These are phyloP conservation scores for Sinocyclocheilus rhinocerous DNA, from an alignment of 2,113 vertebrate species.

Conservation along the genomic window DNA sequence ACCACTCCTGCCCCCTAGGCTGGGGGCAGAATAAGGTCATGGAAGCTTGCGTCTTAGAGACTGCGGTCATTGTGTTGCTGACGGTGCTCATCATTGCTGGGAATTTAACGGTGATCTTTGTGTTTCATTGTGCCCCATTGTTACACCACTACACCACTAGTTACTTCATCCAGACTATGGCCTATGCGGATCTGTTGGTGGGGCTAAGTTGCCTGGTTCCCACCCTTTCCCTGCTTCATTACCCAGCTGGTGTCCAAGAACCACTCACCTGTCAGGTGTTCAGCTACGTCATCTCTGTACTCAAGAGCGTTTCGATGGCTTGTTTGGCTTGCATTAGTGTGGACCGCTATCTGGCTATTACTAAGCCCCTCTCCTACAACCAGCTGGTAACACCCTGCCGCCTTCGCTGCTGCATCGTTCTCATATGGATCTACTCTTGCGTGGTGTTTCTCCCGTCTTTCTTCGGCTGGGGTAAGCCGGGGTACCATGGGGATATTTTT, in stretches of 20 bases:
- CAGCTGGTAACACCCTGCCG: constrained; percentile 97
- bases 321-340: constrained; percentile 96
- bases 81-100: constrained; percentile 94
- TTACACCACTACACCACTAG: constrained; percentile 98
- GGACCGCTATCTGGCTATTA: constrained; percentile 97
- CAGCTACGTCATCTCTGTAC: constrained; percentile 95
- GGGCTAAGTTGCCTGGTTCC: constrained; percentile 97
- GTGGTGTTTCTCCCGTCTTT: constrained; percentile 94
- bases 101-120: constrained; percentile 96
- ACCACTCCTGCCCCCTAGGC: constrained; percentile 93
- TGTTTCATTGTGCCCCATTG: constrained; percentile 96
- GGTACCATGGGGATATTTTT: constrained; percentile 98
- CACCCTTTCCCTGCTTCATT: constrained; percentile 93
- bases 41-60: constrained; percentile 93
- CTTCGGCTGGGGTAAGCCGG: constrained; percentile 99
- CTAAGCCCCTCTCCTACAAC: constrained; percentile 96
- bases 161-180: constrained; percentile 99
- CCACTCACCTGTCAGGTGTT: constrained; percentile 95
- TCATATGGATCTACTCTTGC: constrained; percentile 96
- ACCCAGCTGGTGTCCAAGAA: constrained; percentile 90
- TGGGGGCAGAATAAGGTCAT: constrained; percentile 86
- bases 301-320: constrained; percentile 98
- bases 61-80: constrained; percentile 89
- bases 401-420: constrained; percentile 89
- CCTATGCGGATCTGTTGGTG: constrained; percentile 95